A percentile compares a stretch with the other conserved stretches of the same genome.
These are phyloP conservation scores for Neosilurus hyrtlii DNA, from an alignment of 2,797 vertebrate genomes.

Conservation along the genomic window DNA sequence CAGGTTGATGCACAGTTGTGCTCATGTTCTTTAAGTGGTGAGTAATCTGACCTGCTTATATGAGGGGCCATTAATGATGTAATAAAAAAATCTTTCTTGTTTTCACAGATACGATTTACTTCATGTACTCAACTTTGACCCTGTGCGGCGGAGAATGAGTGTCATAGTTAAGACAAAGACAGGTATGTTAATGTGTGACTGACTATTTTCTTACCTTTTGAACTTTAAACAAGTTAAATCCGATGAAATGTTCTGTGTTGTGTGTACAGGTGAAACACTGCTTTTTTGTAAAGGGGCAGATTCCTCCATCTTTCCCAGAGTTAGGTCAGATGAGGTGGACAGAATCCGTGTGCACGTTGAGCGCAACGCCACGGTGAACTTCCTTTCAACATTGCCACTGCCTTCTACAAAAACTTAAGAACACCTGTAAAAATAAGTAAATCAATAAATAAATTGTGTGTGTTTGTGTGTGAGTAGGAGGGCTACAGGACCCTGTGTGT, in stretches of 20 bases:
- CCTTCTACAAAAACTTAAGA: neutral
- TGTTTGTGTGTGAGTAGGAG: slow-evolving; percentile 75
- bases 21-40: neutral
- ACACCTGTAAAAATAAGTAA: neutral
- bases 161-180: slow-evolving; percentile 84
- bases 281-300: slow-evolving; percentile 98
- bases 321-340: slow-evolving; percentile 84
- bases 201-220: slow-evolving; percentile 10
- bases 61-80: too few species aligned
- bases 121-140: slow-evolving; percentile 92
- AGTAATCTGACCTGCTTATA: neutral
- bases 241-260: slow-evolving; percentile 8
- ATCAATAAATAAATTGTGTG: neutral
- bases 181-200: slow-evolving; percentile 69
- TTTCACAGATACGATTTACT: slow-evolving; percentile 86
- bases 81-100: neutral
- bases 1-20: neutral
- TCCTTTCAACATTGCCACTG: neutral
- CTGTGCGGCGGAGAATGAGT: slow-evolving; percentile 92
- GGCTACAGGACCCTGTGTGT: slow-evolving; percentile 94
- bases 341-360: slow-evolving; percentile 87
- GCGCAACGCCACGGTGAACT: slow-evolving; percentile 83
- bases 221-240: neutral
- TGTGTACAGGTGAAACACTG: slow-evolving; percentile 78
- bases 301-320: slow-evolving; percentile 90